Base-by-base conservation (phyloP, 2,888 invertebrate genomes). In the Phyllotreta cruciferae region DNA sequence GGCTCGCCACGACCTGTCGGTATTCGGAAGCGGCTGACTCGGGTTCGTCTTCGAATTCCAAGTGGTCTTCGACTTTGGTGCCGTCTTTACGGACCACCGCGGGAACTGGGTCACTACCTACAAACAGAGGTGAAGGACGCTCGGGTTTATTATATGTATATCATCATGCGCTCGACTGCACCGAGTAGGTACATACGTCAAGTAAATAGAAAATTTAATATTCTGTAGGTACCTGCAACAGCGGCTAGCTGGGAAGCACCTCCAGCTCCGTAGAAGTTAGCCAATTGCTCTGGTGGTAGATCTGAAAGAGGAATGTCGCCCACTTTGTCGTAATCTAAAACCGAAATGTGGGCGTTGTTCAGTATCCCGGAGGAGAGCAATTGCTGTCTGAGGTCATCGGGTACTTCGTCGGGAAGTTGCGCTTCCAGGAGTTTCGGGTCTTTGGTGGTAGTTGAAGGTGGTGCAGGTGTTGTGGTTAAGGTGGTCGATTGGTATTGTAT, bases 241-340 rank as follows among this genome's bases (percentile, higher is more conserved):
- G 71, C 64, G 13, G 69, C 69, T 45, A 74, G 10, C 63, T 72
- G 70, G 8, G 70, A 66, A 5, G 84, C 90, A 61, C 92, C 92
- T 56, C 93, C 93, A n/a, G 90, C 91, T 13, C 90, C 88, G 75
- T 92, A 93, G 80, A 94, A 93, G 78, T 93, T 93, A 39, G 92
- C 92, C 62, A 94, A 80, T 71, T 93, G 93, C 80, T 94, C 93
- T 56, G 93, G 92, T 1, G 93, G 93, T 54, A 94, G 80, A 66
- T 90, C 91, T 67, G 93, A 93, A 55, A 94, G 82, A 3, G 92
- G 90, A 58, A 92, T 92, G 67, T 92, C 93, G 36, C 94, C 93
- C 42, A 93, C 89, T 83, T 94, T 93, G 75, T 94, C 93, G 73
- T 94, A 94, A 81, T 94, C 93, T 63, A 94, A 81, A 52, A 94